phyloP scores from a whole-genome alignment of 2,113 vertebrate species.

The Ctenomys sociabilis region DNA sequence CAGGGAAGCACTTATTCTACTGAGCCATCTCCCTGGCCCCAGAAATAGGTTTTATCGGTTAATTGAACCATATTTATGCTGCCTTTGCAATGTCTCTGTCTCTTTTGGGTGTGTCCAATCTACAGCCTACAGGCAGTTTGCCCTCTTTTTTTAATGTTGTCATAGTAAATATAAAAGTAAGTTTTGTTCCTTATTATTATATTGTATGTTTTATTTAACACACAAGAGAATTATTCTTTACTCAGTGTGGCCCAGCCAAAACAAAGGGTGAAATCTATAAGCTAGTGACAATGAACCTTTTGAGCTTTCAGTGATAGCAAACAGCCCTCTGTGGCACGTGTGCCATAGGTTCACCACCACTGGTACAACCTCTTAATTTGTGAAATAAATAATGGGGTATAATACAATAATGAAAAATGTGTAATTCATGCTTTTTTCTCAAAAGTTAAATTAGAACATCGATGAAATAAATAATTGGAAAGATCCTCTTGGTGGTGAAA shows the following conservation, averaged over 20 bases:
- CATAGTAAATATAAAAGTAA: background rate
- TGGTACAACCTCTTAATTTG: background rate
- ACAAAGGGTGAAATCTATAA: background rate
- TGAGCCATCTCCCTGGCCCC: too few relatives aligned
- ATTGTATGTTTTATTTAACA: background rate
- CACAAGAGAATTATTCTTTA: background rate
- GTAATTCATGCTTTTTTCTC: constrained; percentile 73
- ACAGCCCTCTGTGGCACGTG: background rate
- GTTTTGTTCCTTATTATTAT: background rate
- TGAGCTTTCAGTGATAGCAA: background rate
- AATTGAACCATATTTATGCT: constrained; percentile 46
- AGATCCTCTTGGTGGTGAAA: constrained; percentile 81
- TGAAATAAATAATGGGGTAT: constrained; percentile 23
- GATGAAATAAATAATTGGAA: constrained; percentile 72
- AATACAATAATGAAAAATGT: constrained; percentile 38
- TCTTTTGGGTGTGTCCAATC: background rate
- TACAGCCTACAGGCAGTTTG: background rate
- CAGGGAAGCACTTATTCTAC: too few relatives aligned
- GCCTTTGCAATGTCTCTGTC: background rate
- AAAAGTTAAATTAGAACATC: constrained; percentile 75
- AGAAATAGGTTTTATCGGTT: background rate
- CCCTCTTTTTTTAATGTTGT: background rate
- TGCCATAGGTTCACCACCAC: background rate
- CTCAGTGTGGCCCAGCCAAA: background rate
- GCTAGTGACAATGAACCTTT: background rate